Base-by-base conservation (phyloP, 2,888 invertebrate genomes). In the Ochropacha duplaris region DNA sequence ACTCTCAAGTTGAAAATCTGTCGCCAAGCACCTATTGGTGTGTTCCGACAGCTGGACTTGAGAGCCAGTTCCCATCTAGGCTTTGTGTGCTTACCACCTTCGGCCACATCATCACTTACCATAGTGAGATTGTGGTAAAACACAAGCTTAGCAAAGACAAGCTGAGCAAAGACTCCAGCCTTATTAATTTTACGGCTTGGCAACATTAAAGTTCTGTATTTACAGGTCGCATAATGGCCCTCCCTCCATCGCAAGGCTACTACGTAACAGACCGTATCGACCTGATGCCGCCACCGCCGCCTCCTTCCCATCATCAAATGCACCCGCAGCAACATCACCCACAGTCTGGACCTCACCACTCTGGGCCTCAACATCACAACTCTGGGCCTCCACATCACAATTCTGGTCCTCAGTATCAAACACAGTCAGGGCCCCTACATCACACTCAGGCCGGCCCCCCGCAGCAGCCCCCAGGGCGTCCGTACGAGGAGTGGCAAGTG, bases 221-320 rank as follows among this genome's bases (percentile, higher is more conserved):
- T 36, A 8, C 72, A 91, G 91, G 90, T 60, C 85, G 93, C 19
- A 88, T 93, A 57, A 86, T 93, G 87, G 83, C 83, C 1, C 71
- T 92, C 0, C 87, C 91, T 0, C 83, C 88, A 0, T 77, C 89
- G 0, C 86, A 86, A 54, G 92, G 90, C 4, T 92, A 91, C 77
- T 93, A 92, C 79, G 87, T 93, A 50, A 77, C 90, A 0, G 90
- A 92, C 58, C 86, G 93, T 44, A 83, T 86, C 26, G 92, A 90
- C 69, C 69, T 76, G 19, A 67, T 81, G 2, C 78, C 81, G 2
- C 76, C 76, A 0, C 81, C 80, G 0, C 76, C 79, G 0, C 81
- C 78, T 2, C 81, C 79, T 3, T 68, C 76, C 55, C 31, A 36
- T n/a, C 36, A 36, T n/a, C 80, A 77, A 2, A 80, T 78, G 4